A percentile compares a stretch with the other conserved stretches of the same genome.
phyloP scores from a whole-genome alignment of 2,113 vertebrate species.

The Bungarus multicinctus region DNA sequence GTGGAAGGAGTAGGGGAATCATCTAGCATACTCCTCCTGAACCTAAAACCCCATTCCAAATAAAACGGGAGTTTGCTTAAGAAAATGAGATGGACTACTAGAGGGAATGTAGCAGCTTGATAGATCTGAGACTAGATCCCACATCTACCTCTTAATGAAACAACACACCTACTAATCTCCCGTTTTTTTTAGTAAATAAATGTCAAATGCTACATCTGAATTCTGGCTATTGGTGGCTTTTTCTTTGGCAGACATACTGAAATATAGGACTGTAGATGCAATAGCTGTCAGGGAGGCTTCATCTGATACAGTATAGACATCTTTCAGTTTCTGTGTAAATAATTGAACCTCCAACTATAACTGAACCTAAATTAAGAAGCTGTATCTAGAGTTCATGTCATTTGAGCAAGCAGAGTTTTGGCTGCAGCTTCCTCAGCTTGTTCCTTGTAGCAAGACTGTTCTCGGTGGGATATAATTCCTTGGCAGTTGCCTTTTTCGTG shows the following conservation, averaged over 20 bases:
- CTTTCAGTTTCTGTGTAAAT: not conserved
- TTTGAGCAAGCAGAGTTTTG: not conserved
- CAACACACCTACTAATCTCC: not conserved
- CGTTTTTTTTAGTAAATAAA: not conserved
- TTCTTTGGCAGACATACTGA: not conserved
- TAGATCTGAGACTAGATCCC: not conserved
- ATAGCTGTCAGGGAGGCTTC: not conserved
- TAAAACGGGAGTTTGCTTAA: not conserved
- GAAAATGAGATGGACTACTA: not conserved
- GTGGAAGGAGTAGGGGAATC: not conserved
- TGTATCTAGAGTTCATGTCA: not conserved
- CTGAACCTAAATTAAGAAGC: not conserved
- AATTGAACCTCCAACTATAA: not conserved
- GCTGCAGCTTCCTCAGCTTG: not conserved
- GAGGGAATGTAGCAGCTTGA: not conserved
- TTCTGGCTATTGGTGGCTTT: not conserved
- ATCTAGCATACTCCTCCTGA: not conserved
- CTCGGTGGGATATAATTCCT: not conserved
- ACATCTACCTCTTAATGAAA: not conserved
- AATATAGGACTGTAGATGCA: not conserved
- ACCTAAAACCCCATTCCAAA: not conserved
- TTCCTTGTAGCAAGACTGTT: not conserved
- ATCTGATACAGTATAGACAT: not conserved
- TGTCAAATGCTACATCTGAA: not conserved
- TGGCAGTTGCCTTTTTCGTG: not conserved